Evolutionary conservation across 1,140 invertebrate species (phyloP).

Genomic region (Pygmarrhopalites habei): DNA sequence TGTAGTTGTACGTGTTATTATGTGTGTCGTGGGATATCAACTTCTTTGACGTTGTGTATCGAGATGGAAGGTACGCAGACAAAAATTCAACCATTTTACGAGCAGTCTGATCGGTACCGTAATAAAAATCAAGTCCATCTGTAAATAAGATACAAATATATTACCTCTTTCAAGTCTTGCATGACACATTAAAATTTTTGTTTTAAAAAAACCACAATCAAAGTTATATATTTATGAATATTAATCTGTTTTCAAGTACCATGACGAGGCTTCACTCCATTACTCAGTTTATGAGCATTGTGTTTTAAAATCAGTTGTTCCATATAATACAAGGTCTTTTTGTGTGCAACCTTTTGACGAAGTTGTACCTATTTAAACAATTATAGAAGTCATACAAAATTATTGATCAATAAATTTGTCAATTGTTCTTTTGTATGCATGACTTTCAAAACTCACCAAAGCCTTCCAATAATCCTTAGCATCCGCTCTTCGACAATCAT

Average conservation of each 20-base stretch:
- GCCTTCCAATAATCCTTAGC: slow-evolving; percentile 98
- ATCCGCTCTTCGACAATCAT: slow-evolving; percentile 91
- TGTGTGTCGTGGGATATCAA: slow-evolving; percentile 95
- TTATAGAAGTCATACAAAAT: slow-evolving; percentile 14
- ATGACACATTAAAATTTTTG: neutral
- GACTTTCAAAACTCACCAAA: too few relatives aligned
- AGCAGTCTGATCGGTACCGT: slow-evolving; percentile 78
- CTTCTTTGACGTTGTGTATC: slow-evolving; percentile 84
- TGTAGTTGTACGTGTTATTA: slow-evolving; percentile 96
- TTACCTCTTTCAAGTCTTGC: neutral
- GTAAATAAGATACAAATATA: slow-evolving; percentile 42
- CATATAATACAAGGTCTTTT: slow-evolving; percentile 97
- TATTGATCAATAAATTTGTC: slow-evolving; percentile 20
- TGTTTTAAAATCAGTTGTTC: slow-evolving; percentile 97
- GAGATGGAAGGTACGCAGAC: slow-evolving; percentile 70
- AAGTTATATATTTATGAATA: neutral
- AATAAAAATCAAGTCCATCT: slow-evolving; percentile 97
- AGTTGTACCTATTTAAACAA: slow-evolving; percentile 63
- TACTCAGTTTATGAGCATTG: slow-evolving; percentile 80
- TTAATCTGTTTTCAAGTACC: slow-evolving; percentile 50
- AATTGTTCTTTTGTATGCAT: too few relatives aligned
- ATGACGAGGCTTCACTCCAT: slow-evolving; percentile 88
- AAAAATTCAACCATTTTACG: slow-evolving; percentile 95
- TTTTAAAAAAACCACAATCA: neutral
- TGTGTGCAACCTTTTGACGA: slow-evolving; percentile 79